These are phyloP conservation scores for Drosophila funebris DNA, from an alignment of 1,140 invertebrate species.

Conservation along the genomic window DNA sequence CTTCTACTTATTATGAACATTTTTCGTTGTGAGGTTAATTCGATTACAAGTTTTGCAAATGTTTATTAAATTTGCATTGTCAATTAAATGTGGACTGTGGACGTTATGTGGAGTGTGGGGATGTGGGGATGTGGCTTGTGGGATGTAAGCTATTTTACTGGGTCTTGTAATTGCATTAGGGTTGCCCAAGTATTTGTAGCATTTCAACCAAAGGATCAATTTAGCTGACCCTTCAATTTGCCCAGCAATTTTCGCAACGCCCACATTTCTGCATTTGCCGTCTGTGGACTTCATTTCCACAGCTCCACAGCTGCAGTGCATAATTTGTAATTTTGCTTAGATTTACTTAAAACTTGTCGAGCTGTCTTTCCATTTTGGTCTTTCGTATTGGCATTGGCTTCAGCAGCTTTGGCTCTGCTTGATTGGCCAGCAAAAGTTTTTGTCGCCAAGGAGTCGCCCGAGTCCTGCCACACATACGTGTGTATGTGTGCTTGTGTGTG, in stretches of 20 bases:
- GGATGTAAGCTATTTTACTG: constrained; percentile 12
- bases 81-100: constrained; percentile 57
- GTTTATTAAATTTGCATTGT: constrained; percentile 78
- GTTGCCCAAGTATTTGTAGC: constrained; percentile 1
- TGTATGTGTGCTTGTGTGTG: too few species aligned
- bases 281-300: neutral
- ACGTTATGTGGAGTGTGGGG: neutral
- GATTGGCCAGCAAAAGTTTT: constrained; percentile 72
- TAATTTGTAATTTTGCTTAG: constrained; percentile 53
- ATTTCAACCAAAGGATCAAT: constrained; percentile 16
- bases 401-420: constrained; percentile 9
- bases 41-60: constrained; percentile 62
- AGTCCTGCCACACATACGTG: constrained; percentile 10
- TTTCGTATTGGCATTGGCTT: neutral
- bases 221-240: constrained; percentile 52
- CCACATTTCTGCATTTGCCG: constrained; percentile 30
- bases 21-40: constrained; percentile 50
- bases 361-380: constrained; percentile 25
- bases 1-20: constrained; percentile 5
- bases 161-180: constrained; percentile 62
- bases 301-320: constrained; percentile 22
- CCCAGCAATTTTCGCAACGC: constrained; percentile 60
- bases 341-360: constrained; percentile 44
- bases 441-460: constrained; percentile 51
- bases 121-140: neutral